A percentile compares a stretch with the other conserved stretches of the same genome.
Evolutionary conservation across 2,113 vertebrate species (phyloP).

Genomic region (Hipposideros armiger): DNA sequence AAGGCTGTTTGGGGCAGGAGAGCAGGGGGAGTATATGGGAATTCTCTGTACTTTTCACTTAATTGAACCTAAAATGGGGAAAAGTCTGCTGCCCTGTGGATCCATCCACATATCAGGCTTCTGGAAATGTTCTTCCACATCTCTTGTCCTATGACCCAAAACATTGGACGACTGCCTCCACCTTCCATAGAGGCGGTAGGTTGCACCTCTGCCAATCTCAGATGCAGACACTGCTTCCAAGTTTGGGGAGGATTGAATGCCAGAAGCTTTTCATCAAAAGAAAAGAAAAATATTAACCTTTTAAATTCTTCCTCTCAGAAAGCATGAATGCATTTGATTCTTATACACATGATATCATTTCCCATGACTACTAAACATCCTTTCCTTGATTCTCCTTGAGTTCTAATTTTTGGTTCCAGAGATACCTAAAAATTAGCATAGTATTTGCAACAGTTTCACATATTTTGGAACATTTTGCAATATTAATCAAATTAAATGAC

Average conservation of each 20-base stretch:
- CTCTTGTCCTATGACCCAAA: not conserved
- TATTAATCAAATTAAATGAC: constrained; percentile 35
- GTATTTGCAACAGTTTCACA: not conserved
- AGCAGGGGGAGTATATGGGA: not conserved
- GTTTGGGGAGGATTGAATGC: not conserved
- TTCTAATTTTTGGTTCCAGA: not conserved
- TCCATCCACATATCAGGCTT: not conserved
- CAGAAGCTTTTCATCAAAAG: not conserved
- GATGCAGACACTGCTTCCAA: not conserved
- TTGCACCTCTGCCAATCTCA: not conserved
- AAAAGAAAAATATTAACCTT: not conserved
- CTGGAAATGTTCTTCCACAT: not conserved
- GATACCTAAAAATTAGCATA: not conserved
- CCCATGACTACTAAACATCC: not conserved
- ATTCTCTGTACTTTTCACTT: not conserved
- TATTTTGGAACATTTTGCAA: constrained; percentile 39
- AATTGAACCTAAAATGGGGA: not conserved
- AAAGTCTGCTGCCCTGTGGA: not conserved
- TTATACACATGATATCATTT: not conserved
- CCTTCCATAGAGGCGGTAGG: not conserved
- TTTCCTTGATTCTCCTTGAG: constrained; percentile 2
- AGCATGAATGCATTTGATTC: not conserved
- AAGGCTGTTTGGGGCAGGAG: not conserved
- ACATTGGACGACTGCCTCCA: not conserved
- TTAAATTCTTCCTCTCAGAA: not conserved